A percentile compares a stretch with the other conserved stretches of the same genome.
These are phyloP conservation scores for Seriola dumerili DNA, from an alignment of 2,113 vertebrate species.

Conservation along the genomic window DNA sequence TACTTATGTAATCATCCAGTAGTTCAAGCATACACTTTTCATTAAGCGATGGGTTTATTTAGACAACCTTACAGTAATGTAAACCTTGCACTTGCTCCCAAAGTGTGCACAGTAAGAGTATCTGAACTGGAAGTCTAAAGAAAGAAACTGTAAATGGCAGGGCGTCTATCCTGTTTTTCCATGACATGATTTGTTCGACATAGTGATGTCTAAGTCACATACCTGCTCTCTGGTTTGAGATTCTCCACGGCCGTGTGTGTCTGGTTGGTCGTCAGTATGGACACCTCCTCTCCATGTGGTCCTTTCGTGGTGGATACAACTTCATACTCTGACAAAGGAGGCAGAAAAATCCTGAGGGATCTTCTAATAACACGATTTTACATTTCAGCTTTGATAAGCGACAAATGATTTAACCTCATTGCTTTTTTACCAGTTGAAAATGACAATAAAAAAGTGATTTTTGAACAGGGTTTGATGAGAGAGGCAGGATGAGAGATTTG, in stretches of 20 bases:
- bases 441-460: too few species aligned
- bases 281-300: constrained; percentile 87
- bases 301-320: constrained; percentile 92
- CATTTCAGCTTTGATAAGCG: not conserved
- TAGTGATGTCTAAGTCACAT: constrained; percentile 26
- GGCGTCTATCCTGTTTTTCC: not conserved
- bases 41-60: constrained; percentile 7
- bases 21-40: not conserved
- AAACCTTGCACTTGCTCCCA: not conserved
- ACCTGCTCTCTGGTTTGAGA: constrained; percentile 95
- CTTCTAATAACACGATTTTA: not conserved
- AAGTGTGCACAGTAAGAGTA: not conserved
- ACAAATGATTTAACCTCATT: not conserved
- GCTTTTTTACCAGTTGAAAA: too few species aligned
- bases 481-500: too few species aligned
- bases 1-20: constrained; percentile 18
- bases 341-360: not conserved
- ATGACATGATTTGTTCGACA: not conserved
- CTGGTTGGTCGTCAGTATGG: constrained; percentile 92
- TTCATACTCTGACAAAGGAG: constrained; percentile 88
- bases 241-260: constrained; percentile 97
- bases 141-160: not conserved
- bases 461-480: too few species aligned
- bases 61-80: not conserved
- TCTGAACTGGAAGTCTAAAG: not conserved